Conservation (phyloP, 2,113 vertebrate genomes). For the Rhombomys opimus region DNA sequence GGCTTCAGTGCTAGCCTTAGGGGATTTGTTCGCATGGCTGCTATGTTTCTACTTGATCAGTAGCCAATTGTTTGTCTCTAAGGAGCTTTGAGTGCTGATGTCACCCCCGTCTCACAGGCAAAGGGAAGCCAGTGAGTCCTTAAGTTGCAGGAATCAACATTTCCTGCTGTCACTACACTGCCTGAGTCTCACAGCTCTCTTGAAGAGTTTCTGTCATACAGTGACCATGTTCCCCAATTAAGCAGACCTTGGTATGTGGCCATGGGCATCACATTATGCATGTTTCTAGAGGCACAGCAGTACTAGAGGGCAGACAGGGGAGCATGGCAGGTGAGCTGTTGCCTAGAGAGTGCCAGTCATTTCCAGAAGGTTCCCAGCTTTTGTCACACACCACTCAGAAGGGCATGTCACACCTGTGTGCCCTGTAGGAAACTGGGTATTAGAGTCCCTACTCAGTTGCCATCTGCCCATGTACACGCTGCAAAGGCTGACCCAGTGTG, state of each 20-base stretch:
- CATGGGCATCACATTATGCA: accelerated
- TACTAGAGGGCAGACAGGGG: neutral
- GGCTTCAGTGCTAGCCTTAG: neutral
- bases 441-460: neutral
- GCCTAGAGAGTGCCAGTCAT: too few relatives aligned
- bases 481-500: neutral
- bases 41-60: neutral
- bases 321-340: neutral
- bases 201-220: neutral
- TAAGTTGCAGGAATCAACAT: neutral
- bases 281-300: neutral
- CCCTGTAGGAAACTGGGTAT: accelerated
- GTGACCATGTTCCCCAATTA: neutral
- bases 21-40: neutral
- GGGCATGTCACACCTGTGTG: neutral
- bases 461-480: accelerated
- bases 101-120: neutral
- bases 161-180: neutral
- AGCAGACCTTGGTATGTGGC: neutral
- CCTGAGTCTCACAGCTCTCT: neutral
- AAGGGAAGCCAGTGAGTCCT: too few relatives aligned
- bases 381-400: accelerated
- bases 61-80: neutral
- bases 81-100: neutral
- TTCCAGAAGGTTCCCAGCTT: neutral